Evolutionary conservation across 2,888 invertebrate species (phyloP).

Genomic region (Bembecia ichneumoniformis): DNA sequence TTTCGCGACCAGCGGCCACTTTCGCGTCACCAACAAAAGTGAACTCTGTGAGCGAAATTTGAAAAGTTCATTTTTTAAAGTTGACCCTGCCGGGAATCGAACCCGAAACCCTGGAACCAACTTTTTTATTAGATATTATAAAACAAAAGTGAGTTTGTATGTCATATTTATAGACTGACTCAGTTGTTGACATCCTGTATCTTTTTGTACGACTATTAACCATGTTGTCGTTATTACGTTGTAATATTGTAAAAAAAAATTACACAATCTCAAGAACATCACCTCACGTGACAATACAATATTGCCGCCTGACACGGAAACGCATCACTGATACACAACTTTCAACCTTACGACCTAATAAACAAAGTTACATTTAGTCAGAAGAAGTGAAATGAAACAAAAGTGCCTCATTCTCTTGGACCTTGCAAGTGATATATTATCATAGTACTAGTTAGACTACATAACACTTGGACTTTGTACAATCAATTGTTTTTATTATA

Average conservation of each 20-base stretch:
- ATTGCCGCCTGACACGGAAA: not conserved
- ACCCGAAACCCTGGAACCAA: too few relatives aligned
- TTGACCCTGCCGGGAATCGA: too few relatives aligned
- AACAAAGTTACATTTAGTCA: not conserved
- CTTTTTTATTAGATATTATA: too few relatives aligned
- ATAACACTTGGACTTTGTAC: not conserved
- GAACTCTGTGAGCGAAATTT: too few relatives aligned
- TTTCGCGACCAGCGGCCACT: too few relatives aligned
- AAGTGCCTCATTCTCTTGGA: constrained; percentile 1
- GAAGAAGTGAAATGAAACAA: not conserved
- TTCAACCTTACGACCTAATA: not conserved
- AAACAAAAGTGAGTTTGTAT: too few relatives aligned
- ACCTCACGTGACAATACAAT: not conserved
- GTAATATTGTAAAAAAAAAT: not conserved
- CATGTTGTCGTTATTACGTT: not conserved
- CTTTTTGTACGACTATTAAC: not conserved
- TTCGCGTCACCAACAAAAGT: too few relatives aligned
- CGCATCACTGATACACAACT: not conserved
- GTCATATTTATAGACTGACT: too few relatives aligned
- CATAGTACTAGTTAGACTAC: not conserved
- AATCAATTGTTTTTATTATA: too few relatives aligned
- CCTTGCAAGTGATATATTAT: constrained; percentile 2
- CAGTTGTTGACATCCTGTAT: too few relatives aligned
- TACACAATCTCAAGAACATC: not conserved
- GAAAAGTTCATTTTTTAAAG: too few relatives aligned